Base-by-base conservation (phyloP, 2,888 invertebrate species). In the Drosophila robusta region DNA sequence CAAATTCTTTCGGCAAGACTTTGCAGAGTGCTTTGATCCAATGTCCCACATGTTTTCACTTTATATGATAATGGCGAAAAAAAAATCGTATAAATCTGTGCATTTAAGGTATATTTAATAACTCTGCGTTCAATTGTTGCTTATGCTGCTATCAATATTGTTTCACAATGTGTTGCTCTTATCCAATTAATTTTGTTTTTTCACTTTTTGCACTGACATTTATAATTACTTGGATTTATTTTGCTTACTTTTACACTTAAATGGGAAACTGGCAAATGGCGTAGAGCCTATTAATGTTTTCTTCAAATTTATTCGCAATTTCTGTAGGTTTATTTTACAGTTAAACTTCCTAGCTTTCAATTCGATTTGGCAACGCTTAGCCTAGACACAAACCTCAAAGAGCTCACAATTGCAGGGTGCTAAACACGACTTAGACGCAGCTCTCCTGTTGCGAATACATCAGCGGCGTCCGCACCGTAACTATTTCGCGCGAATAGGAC, bases 401-500 rank as follows among this genome's bases (percentile, higher is more conserved):
- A 88, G 80, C 64, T 83, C 65, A 51, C 56, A 66, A 52, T 61
- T 70, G 64, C 60, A 9, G 29, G 29, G 29, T 29, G 8, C 29
- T 29, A 9, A 8, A 56, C 39, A 54, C 63, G 47, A 67, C 47
- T 75, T 95, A 95, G 90, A 95, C 95, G 91, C 95, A 95, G 91
- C 95, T 95, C 90, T 95, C 95, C 90, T 95, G 94, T 87, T 93
- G 94, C 88, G 94, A 94, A 70, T 94, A 94, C 94, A 95, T 94
- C 58, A 95, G 92, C 54, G 95, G 95, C 58, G 95, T 95, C 85
- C 95, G 93, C 54, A 95, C 94, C 29, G 95, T 95, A 56, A 95
- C 95, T 67, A 95, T 94, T 92, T 95, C 95, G 74, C 95, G 91
- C 45, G 92, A 92, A 74, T 92, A 92, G 60, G 92, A 92, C 84